Conservation (phyloP, 2,113 vertebrate genomes). For the Lampris incognitus region DNA sequence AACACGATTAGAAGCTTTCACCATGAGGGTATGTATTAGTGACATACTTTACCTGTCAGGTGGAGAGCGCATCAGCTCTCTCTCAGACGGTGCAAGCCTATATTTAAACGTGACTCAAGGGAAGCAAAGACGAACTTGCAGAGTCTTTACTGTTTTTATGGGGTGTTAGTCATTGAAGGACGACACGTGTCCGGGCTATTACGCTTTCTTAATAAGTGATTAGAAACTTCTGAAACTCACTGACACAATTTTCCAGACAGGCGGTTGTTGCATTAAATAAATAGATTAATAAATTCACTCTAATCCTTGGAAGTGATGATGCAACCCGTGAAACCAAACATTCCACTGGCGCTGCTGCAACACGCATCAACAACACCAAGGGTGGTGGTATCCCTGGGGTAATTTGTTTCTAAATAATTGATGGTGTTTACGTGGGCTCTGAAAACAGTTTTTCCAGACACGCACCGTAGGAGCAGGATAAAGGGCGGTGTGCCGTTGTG, state of each 20-base stretch:
- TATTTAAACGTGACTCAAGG: constrained; percentile 79
- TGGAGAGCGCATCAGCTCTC: constrained; percentile 55
- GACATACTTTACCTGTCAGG: constrained; percentile 78
- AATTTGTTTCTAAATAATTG: constrained; percentile 83
- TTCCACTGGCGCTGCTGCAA: constrained; percentile 63
- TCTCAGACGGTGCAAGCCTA: constrained; percentile 72
- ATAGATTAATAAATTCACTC: constrained; percentile 26
- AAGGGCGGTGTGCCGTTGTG: constrained; percentile 67
- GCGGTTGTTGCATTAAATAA: background rate
- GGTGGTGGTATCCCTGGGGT: constrained; percentile 69
- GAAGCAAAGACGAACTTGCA: constrained; percentile 60
- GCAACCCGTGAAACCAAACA: constrained; percentile 63
- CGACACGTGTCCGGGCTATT: constrained; percentile 65
- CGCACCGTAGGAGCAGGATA: constrained; percentile 72
- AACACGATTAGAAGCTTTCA: constrained; percentile 98
- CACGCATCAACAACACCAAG: constrained; percentile 61
- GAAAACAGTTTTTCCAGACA: constrained; percentile 83
- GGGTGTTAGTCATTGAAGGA: constrained; percentile 69
- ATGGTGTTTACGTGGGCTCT: constrained; percentile 80
- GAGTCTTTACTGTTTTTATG: constrained; percentile 66
- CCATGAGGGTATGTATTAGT: constrained; percentile 92
- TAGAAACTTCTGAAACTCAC: constrained; percentile 10
- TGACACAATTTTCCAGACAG: constrained; percentile 27
- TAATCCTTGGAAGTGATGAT: constrained; percentile 42
- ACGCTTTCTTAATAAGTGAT: constrained; percentile 21